Evolutionary conservation across 35 echinoderm and acorn worm species (phyloP).

Genomic region (Hemicentrotus pulcherrimus): DNA sequence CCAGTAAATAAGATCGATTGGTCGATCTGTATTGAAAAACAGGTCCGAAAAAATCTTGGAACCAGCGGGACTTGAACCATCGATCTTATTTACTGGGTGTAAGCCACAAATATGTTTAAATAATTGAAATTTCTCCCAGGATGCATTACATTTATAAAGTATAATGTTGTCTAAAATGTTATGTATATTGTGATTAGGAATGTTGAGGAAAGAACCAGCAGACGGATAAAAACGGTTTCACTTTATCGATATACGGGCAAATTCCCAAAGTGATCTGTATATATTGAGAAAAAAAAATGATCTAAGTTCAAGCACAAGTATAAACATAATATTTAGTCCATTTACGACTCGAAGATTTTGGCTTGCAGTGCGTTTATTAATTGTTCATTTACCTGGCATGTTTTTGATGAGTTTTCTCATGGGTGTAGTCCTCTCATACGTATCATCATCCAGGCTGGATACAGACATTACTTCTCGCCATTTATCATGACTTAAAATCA

Average conservation of each 20-base stretch:
- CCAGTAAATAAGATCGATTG: no score
- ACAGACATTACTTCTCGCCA: constrained; percentile 86
- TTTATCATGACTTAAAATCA: constrained; percentile 69
- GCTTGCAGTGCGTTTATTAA: no score
- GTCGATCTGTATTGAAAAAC: no score
- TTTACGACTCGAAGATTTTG: background rate
- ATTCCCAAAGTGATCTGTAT: background rate
- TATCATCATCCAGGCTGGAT: constrained; percentile 57
- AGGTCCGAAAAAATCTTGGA: no score
- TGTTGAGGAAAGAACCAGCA: background rate
- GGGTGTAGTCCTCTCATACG: constrained; percentile 64
- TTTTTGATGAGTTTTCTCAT: constrained; percentile 88
- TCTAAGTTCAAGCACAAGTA: background rate
- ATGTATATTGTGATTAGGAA: no score
- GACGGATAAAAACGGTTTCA: background rate
- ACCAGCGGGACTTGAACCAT: no score
- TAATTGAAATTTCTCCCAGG: no score
- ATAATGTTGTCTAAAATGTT: background rate
- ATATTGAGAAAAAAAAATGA: background rate
- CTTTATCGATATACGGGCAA: background rate
- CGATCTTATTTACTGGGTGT: no score
- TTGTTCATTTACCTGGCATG: constrained; percentile 80
- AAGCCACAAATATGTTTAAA: no score
- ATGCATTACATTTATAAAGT: no score
- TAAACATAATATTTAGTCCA: background rate